A percentile compares a stretch with the other conserved stretches of the same genome.
Conservation (phyloP, 2,797 vertebrate species). For the Chrysocyon brachyurus region DNA sequence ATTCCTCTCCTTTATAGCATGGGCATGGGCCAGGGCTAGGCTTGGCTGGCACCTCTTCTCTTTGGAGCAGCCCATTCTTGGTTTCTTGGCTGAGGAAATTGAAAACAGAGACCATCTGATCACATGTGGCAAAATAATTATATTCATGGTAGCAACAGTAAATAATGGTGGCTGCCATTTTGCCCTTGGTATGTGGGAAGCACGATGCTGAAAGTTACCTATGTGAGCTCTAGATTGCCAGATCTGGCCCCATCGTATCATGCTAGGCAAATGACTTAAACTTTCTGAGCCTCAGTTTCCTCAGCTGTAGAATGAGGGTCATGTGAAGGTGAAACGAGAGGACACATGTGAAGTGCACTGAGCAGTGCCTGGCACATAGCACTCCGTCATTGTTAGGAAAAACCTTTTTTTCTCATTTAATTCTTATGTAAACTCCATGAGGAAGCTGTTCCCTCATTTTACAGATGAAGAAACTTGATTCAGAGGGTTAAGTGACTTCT, state of each 20-base stretch:
- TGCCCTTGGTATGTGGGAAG: neutral
- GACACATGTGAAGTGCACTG: neutral
- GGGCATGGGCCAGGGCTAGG: neutral
- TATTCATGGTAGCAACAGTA: conserved; percentile 38
- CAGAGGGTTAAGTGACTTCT: neutral
- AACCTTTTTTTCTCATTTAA: neutral
- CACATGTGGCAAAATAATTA: neutral
- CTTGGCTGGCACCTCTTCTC: neutral
- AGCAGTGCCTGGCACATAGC: neutral
- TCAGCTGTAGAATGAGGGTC: neutral
- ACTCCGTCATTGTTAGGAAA: neutral
- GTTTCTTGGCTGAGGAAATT: conserved; percentile 27
- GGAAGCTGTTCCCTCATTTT: neutral
- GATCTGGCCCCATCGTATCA: neutral
- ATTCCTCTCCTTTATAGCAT: neutral
- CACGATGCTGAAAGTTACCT: neutral
- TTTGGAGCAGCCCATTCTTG: neutral
- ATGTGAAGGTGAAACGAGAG: neutral
- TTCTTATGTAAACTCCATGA: neutral
- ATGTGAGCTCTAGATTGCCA: neutral
- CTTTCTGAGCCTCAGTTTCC: conserved; percentile 18
- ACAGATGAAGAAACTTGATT: conserved; percentile 9
- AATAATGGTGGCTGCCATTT: conserved; percentile 20
- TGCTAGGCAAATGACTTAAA: neutral
- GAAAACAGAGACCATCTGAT: conserved; percentile 38